Evolutionary conservation across 2,888 invertebrate species (phyloP), one percentile per base, ranked within the genome.

Genomic region (Actias luna): DNA sequence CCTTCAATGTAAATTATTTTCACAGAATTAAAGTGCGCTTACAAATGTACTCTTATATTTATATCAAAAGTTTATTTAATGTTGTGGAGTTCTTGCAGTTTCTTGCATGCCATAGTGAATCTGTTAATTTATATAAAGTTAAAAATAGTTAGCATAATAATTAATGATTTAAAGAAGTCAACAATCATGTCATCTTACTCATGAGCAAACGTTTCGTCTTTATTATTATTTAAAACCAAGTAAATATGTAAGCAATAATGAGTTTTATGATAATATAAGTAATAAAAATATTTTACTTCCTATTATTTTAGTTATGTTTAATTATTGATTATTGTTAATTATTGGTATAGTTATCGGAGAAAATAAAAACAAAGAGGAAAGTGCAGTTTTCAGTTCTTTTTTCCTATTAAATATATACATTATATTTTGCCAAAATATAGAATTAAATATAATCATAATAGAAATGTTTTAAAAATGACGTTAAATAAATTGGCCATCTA

Each of bases 251-350:
- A 42, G 42, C 18, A 42, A 42, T 18, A 42, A 42, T 42, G 42
- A n/a, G 42, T 42, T 42, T n/a, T 42, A 42, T 18, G 7, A 42
- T n/a, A n/a, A n/a, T 2, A 42, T 42, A 42, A 50, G 46, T 50
- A 7, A n/a, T 4, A 50, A 50, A 50, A 50, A 5, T 5, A 29
- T 29, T 55, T 29, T 18, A 55, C 55, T 55, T 55, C 55, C 55
- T 55, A 55, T 52, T 52, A 52, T 55, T n/a, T 55, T 55, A 55
- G 29, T 55, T 55, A n/a, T 55, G n/a, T 16, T 55, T 55, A 55
- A 55, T 1, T 55, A 8, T 55, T 5, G 27, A 5, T 25, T 27
- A 7, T 55, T 16, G 29, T 55, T 55, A n/a, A 27, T 29, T 55
- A 55, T 55, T 55, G 27, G 33, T 16, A 39, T 39, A 1, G 16